A percentile compares a stretch with the other conserved stretches of the same genome.
These are phyloP conservation scores for Uropsilus gracilis DNA, from an alignment of 2,113 vertebrate species.

Conservation along the genomic window DNA sequence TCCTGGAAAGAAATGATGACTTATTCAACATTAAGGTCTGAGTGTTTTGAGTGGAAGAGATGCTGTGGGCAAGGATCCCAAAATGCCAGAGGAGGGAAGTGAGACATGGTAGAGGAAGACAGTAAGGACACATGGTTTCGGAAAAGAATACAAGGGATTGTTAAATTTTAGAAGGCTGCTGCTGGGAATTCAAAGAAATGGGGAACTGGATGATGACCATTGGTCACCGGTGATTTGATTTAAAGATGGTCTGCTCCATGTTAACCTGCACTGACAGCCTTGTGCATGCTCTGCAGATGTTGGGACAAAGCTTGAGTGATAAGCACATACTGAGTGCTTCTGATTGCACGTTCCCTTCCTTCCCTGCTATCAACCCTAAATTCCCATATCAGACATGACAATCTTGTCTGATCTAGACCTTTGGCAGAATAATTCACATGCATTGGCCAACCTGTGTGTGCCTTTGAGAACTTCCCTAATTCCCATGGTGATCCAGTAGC, in stretches of 20 bases:
- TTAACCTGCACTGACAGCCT: neutral
- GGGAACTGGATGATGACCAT: neutral
- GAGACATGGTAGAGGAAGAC: no score
- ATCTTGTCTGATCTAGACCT: neutral
- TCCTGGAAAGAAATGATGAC: no score
- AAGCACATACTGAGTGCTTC: no score
- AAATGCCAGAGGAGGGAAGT: no score
- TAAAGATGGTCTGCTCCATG: neutral
- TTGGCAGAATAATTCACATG: neutral
- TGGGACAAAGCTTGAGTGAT: neutral
- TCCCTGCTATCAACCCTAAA: neutral
- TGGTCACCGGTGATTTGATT: neutral
- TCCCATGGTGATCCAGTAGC: neutral
- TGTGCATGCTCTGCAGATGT: neutral
- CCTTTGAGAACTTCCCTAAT: neutral
- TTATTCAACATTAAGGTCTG: no score
- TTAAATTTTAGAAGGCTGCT: no score
- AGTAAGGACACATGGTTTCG: no score
- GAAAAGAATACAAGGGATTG: no score
- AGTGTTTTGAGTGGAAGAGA: no score
- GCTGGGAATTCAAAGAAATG: neutral
- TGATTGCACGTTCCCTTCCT: neutral
- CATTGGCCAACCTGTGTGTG: fast-evolving
- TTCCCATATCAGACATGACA: neutral
- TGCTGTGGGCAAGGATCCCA: no score